A percentile compares a stretch with the other conserved stretches of the same genome.
These are phyloP conservation scores for Vandiemenella viatica DNA, from an alignment of 2,888 invertebrate genomes.

Conservation along the genomic window DNA sequence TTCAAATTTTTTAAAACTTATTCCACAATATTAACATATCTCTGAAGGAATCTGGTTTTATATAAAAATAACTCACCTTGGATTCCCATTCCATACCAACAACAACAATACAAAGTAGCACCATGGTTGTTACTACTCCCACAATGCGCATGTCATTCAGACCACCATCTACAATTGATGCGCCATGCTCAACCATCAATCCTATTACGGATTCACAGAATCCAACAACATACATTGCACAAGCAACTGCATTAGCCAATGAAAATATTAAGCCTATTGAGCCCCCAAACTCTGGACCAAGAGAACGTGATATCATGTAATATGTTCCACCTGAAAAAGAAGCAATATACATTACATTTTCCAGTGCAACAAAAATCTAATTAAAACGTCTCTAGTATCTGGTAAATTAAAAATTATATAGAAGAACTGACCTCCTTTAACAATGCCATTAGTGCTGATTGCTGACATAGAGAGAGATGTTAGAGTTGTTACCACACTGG, in stretches of 20 bases:
- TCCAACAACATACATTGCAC: constrained; percentile 96
- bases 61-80: too few species aligned
- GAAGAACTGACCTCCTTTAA: constrained; percentile 75
- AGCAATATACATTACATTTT: neutral
- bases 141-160: constrained; percentile 48
- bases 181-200: constrained; percentile 40
- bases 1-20: too few species aligned
- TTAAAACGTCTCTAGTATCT: too few species aligned
- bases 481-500: constrained; percentile 73
- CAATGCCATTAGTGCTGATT: constrained; percentile 94
- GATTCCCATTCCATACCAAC: constrained; percentile 97
- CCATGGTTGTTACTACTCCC: constrained; percentile 66
- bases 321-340: constrained; percentile 75
- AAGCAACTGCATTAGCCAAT: constrained; percentile 89
- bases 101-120: constrained; percentile 74
- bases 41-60: too few species aligned
- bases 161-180: constrained; percentile 48
- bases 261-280: constrained; percentile 94
- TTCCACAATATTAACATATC: too few species aligned
- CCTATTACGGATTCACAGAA: constrained; percentile 82
- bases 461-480: constrained; percentile 95
- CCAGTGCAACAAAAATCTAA: neutral
- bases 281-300: constrained; percentile 94
- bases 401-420: too few species aligned
- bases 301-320: constrained; percentile 92